Evolutionary conservation across 2,888 invertebrate genomes (phyloP), one percentile per base, ranked within the genome.

Genomic region (Baronia brevicornis): DNA sequence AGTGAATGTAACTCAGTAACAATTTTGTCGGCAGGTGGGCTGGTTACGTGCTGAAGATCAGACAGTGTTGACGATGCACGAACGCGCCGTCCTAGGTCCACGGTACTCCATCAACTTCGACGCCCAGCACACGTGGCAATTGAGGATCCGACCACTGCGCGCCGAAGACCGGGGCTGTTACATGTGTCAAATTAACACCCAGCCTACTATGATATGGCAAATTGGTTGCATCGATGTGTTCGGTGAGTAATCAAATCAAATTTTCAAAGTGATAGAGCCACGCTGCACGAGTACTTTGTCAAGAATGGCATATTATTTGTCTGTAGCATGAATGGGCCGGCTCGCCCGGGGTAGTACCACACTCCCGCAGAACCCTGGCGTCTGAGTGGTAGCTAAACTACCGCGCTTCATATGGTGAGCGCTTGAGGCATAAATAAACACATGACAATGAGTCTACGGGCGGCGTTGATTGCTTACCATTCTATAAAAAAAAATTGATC

Each of bases 141-240:
- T 95, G 37, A 90, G 93, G 68, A 93, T 95, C 60, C 87, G 92
- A 37, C 93, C 93, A 40, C 85, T 95, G 30, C 88, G 91, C 44
- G 94, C 93, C 53, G 88, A 90, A 22, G 95, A 95, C 71, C 88
- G 91, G 24, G 95, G 93, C 38, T 95, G 95, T 66, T 95, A 95
- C 75, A 94, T 95, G 92, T 95, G 95, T 62, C 95, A 95, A 86
- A 94, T 95, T 58, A 95, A 95, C 79, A 95, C 94, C 1, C 80
- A 80, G 50, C 91, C 89, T 40, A 88, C 90, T 32, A 93, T 95
- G 92, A 94, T 91, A 75, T 93, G 92, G 64, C 92, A 94, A 75
- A 87, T 93, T 33, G 95, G 95, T 4, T 95, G 95, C 62, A 88
- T 95, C 38, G 94, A 95, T 65, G 94, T 95, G 9, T 91, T 92